Conservation (phyloP, 2,113 vertebrate species). For the Lycaon pictus region DNA sequence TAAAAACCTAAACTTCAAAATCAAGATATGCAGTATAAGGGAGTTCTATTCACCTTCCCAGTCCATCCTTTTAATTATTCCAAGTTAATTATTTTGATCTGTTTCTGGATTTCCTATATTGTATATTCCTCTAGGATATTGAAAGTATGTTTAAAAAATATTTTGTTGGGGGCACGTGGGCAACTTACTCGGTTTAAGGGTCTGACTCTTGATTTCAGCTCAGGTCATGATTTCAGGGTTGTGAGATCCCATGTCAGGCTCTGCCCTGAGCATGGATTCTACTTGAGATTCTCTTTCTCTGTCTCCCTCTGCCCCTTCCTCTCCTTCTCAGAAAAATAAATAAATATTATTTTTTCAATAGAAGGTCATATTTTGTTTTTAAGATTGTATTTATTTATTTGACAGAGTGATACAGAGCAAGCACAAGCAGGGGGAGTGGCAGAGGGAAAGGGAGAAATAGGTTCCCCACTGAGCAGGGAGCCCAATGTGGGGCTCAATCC, state of each 20-base stretch:
- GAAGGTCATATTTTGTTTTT: background rate
- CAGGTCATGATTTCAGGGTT: background rate
- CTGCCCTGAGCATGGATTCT: background rate
- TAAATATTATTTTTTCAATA: background rate
- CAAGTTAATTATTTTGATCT: background rate
- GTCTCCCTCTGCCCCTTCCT: background rate
- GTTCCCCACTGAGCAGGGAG: too few species aligned
- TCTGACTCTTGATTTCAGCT: background rate
- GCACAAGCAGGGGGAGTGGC: too few species aligned
- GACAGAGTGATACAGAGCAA: too few species aligned
- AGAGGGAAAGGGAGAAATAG: too few species aligned
- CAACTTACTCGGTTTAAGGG: background rate
- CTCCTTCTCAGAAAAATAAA: background rate
- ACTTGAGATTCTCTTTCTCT: background rate
- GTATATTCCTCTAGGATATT: background rate
- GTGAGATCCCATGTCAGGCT: background rate
- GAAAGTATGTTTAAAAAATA: slow-evolving; percentile 30
- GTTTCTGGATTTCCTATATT: background rate
- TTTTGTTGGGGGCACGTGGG: background rate
- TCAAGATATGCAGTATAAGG: background rate
- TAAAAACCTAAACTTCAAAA: slow-evolving; percentile 36
- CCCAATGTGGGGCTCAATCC: too few species aligned
- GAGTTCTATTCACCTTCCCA: background rate
- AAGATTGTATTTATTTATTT: too few species aligned
- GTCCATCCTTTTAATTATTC: background rate